These are phyloP conservation scores for Hydraecia micacea DNA, from an alignment of 2,888 invertebrate genomes.

Conservation along the genomic window DNA sequence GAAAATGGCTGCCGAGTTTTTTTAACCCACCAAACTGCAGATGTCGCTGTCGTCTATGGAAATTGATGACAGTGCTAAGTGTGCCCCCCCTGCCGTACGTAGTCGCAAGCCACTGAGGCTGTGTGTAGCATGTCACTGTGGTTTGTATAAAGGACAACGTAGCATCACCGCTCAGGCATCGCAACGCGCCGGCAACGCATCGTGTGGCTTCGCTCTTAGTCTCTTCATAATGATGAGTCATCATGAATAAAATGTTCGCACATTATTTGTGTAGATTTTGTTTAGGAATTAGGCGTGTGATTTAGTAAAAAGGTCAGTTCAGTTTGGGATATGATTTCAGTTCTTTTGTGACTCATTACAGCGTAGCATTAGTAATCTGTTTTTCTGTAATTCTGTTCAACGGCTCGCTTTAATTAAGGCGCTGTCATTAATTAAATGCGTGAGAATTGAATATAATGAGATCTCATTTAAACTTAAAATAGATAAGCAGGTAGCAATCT, in stretches of 20 bases:
- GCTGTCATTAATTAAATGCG: neutral
- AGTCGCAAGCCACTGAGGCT: too few species aligned
- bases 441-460: neutral
- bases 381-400: too few species aligned
- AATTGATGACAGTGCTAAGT: too few species aligned
- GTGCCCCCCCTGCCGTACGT: too few species aligned
- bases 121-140: neutral
- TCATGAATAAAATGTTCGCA: constrained; percentile 33
- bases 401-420: neutral
- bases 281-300: constrained; percentile 32
- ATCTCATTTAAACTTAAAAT: too few species aligned
- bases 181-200: neutral
- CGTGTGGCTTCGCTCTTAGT: neutral
- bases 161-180: neutral
- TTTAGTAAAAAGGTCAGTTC: constrained; percentile 36
- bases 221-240: constrained; percentile 25
- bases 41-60: too few species aligned
- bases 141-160: too few species aligned
- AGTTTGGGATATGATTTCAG: constrained; percentile 39
- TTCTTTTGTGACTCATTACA: constrained; percentile 24
- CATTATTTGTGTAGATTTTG: constrained; percentile 1
- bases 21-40: too few species aligned
- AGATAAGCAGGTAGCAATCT: neutral
- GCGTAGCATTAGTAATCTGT: neutral
- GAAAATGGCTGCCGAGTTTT: too few species aligned